Percentiles rank a stretch among this genome's conserved stretches.
Evolutionary conservation across 2,888 invertebrate genomes (phyloP).

Genomic region (Pachymerium ferrugineum): DNA sequence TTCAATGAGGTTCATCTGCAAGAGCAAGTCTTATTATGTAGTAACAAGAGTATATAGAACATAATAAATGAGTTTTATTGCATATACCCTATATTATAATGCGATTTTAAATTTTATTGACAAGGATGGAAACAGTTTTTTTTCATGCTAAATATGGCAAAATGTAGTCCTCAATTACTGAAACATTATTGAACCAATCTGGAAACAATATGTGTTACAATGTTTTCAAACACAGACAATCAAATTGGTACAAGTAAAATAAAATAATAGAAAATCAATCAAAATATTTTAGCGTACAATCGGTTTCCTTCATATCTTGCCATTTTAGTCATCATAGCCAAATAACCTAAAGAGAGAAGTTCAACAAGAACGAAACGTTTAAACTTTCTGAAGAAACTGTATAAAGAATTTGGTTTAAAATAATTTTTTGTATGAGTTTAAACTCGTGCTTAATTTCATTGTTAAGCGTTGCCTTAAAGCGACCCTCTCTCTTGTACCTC

Average conservation of each 20-base stretch:
- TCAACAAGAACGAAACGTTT: constrained; percentile 72
- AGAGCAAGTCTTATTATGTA: too few relatives aligned
- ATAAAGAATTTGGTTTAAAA: too few relatives aligned
- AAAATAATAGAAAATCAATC: constrained; percentile 23
- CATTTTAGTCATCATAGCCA: constrained; percentile 67
- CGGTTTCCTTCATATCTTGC: constrained; percentile 61
- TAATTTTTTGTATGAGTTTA: not conserved
- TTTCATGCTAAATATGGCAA: constrained; percentile 60
- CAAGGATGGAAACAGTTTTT: too few relatives aligned
- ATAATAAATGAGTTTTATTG: not conserved
- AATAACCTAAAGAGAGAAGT: constrained; percentile 54
- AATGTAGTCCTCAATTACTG: constrained; percentile 66
- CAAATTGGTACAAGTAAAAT: constrained; percentile 65
- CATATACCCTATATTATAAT: too few relatives aligned
- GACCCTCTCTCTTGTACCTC: not conserved
- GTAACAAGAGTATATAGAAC: too few relatives aligned
- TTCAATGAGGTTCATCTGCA: too few relatives aligned
- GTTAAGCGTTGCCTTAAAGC: not conserved
- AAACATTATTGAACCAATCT: constrained; percentile 72
- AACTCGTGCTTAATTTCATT: constrained; percentile 19
- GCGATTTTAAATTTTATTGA: too few relatives aligned
- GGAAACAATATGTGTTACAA: constrained; percentile 66
- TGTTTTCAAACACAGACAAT: constrained; percentile 71
- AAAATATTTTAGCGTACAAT: constrained; percentile 40
- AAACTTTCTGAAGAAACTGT: too few relatives aligned